Conservation (phyloP, 2,888 invertebrate genomes). For the Euzophera pinguis region DNA sequence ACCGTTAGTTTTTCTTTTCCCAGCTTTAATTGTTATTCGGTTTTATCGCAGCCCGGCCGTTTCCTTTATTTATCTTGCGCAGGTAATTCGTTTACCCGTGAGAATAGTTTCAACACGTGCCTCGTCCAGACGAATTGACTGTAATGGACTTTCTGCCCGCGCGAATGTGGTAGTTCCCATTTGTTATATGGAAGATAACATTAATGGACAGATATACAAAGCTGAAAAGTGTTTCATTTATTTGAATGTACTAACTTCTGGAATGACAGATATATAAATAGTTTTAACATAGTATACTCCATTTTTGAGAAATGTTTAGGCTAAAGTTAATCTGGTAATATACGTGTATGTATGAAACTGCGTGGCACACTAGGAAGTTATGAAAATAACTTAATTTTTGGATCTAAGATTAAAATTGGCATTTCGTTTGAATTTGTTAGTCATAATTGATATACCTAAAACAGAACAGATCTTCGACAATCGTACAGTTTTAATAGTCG, state of each 20-base stretch:
- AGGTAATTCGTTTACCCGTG: slow-evolving; percentile 73
- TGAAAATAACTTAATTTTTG: too few species aligned
- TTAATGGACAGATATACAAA: background rate
- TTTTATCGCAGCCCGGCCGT: slow-evolving; percentile 45
- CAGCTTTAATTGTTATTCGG: slow-evolving; percentile 59
- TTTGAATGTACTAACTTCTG: background rate
- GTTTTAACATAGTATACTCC: too few species aligned
- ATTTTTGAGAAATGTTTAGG: too few species aligned
- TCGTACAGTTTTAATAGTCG: too few species aligned
- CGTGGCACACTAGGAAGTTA: too few species aligned
- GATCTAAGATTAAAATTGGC: too few species aligned
- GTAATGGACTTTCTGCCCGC: slow-evolving; percentile 69
- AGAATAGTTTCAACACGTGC: slow-evolving; percentile 74
- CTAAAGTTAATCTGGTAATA: too few species aligned
- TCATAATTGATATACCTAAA: too few species aligned
- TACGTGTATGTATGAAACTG: too few species aligned
- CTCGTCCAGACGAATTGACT: slow-evolving; percentile 67
- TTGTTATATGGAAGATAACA: background rate
- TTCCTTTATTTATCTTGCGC: slow-evolving; percentile 63
- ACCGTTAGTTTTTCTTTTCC: slow-evolving; percentile 32
- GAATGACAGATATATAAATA: too few species aligned
- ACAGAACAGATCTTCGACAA: too few species aligned
- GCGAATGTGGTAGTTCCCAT: slow-evolving; percentile 29
- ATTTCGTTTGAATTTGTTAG: too few species aligned
- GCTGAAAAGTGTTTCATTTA: background rate